A percentile compares a stretch with the other conserved stretches of the same genome.
These are phyloP conservation scores for Cheumatopsyche charites DNA, from an alignment of 1,140 invertebrate genomes.

Conservation along the genomic window DNA sequence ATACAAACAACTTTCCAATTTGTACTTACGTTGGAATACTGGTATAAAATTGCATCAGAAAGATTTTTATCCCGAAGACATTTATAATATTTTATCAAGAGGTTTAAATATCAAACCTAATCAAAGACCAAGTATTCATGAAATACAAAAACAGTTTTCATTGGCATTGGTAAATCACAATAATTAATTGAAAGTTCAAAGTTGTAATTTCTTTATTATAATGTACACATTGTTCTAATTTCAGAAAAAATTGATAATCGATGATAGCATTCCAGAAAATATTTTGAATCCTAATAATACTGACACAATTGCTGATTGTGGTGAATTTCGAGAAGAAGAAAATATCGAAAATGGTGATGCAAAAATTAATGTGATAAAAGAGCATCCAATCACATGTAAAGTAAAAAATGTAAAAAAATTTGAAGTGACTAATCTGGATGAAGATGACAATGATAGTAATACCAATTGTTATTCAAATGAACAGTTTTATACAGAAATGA, in stretches of 20 bases:
- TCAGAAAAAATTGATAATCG: too few relatives aligned
- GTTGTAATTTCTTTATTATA: too few relatives aligned
- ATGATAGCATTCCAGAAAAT: too few relatives aligned
- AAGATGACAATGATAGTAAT: conserved; percentile 29
- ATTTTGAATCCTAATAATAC: not conserved
- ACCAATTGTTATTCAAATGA: not conserved
- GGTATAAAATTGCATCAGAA: conserved; percentile 52
- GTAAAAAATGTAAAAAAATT: conserved; percentile 40
- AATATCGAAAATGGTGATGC: not conserved
- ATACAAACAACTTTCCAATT: conserved; percentile 53
- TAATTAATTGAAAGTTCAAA: not conserved
- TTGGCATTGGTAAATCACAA: conserved; percentile 34
- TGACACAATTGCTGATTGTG: not conserved
- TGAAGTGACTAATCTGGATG: conserved; percentile 43
- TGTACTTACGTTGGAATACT: conserved; percentile 52
- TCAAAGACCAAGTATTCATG: conserved; percentile 29
- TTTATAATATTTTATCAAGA: conserved; percentile 35
- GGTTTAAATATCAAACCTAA: conserved; percentile 35
- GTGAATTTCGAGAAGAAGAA: not conserved
- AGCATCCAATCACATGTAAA: not conserved
- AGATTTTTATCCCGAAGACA: conserved; percentile 52
- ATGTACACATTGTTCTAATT: too few relatives aligned
- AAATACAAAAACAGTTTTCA: conserved; percentile 31
- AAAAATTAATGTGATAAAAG: not conserved
- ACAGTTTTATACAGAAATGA: conserved; percentile 4